Conservation (phyloP, 2,113 vertebrate genomes). For the Nicator chloris region DNA sequence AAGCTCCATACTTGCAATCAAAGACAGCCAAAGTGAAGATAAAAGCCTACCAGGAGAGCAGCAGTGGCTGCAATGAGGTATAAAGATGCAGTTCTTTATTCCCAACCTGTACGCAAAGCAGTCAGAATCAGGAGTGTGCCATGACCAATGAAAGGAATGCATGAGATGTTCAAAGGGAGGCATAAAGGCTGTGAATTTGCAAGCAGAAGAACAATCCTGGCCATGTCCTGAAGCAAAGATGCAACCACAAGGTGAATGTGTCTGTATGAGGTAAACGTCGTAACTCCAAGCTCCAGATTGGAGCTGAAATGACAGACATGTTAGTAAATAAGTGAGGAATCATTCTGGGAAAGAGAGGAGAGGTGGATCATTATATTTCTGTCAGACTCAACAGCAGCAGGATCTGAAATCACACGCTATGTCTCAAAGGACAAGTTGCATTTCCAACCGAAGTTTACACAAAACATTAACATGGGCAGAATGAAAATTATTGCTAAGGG, state of each 20-base stretch:
- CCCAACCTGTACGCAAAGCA: background rate
- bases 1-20: background rate
- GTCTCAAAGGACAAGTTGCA: background rate
- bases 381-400: background rate
- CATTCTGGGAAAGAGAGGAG: background rate
- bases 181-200: background rate
- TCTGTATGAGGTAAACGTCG: background rate
- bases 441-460: slow-evolving; percentile 7
- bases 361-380: background rate
- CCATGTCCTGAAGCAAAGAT: background rate
- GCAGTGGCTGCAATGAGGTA: background rate
- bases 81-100: background rate
- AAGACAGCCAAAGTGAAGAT: background rate
- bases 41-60: background rate
- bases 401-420: background rate
- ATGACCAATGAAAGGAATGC: background rate
- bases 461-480: background rate
- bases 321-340: background rate
- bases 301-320: background rate
- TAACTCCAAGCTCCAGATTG: background rate
- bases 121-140: background rate
- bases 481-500: background rate
- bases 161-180: background rate
- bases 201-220: background rate
- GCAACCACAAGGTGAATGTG: background rate